Conservation (phyloP, 2,888 invertebrate genomes). For the Drosophila acutilabella region DNA sequence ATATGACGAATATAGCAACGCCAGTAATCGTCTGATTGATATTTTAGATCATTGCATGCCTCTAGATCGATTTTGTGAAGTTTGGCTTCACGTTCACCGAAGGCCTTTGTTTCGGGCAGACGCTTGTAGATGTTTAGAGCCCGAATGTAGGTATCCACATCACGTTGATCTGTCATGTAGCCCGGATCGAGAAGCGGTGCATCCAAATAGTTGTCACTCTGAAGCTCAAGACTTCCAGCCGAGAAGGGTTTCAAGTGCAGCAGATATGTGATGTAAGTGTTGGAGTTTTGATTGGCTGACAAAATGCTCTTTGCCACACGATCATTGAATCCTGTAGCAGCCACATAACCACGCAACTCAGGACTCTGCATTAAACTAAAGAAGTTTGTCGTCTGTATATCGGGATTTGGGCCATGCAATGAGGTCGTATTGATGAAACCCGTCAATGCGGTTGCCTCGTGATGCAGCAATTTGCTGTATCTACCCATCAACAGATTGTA, state of each 20-base stretch:
- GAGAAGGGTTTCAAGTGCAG: constrained; percentile 85
- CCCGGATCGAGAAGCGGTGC: constrained; percentile 87
- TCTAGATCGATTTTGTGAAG: constrained; percentile 90
- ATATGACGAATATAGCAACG: constrained; percentile 93
- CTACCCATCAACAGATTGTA: constrained; percentile 86
- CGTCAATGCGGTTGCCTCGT: constrained; percentile 85
- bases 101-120: constrained; percentile 84
- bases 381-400: constrained; percentile 87
- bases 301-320: constrained; percentile 81
- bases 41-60: constrained; percentile 89
- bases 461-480: constrained; percentile 86
- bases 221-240: constrained; percentile 86
- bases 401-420: constrained; percentile 86
- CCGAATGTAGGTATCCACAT: constrained; percentile 84
- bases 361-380: constrained; percentile 85
- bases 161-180: constrained; percentile 87
- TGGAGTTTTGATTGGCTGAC: constrained; percentile 79
- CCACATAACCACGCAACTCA: constrained; percentile 81
- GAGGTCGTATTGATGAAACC: constrained; percentile 87
- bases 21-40: constrained; percentile 93
- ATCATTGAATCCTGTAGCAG: constrained; percentile 81
- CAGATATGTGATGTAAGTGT: constrained; percentile 81
- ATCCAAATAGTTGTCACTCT: constrained; percentile 86
- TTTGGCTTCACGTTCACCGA: constrained; percentile 84
- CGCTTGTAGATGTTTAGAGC: constrained; percentile 81